Evolutionary conservation across 2,113 vertebrate genomes (phyloP).

Genomic region (Crotalus tigris): DNA sequence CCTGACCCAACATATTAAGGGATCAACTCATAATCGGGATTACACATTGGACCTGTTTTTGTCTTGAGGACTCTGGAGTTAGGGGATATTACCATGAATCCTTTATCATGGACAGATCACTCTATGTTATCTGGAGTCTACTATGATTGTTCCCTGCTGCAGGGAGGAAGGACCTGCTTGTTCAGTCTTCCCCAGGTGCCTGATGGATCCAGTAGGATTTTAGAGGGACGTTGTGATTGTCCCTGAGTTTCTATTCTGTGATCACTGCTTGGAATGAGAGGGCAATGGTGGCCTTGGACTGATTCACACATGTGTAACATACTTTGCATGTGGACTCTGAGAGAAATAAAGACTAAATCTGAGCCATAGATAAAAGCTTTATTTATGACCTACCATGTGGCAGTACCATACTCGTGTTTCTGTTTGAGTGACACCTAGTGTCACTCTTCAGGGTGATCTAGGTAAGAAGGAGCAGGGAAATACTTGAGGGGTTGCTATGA

Average conservation of each 20-base stretch:
- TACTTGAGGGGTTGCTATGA: background rate
- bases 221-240: background rate
- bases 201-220: background rate
- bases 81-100: background rate
- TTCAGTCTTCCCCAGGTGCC: background rate
- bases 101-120: background rate
- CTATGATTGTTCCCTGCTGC: background rate
- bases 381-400: too few species aligned
- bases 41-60: background rate
- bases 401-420: background rate
- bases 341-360: background rate
- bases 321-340: background rate
- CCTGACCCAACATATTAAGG: background rate
- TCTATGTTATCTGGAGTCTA: background rate
- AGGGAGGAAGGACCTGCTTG: background rate
- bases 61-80: background rate
- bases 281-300: background rate
- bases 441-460: background rate
- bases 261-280: background rate
- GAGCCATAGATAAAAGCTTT: too few species aligned
- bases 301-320: background rate
- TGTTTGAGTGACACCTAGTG: background rate
- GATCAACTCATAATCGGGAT: background rate
- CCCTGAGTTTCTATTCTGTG: background rate
- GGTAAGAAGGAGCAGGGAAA: background rate